Evolutionary conservation across 2,113 vertebrate genomes (phyloP).

Genomic region (Thinocorus orbignyianus): DNA sequence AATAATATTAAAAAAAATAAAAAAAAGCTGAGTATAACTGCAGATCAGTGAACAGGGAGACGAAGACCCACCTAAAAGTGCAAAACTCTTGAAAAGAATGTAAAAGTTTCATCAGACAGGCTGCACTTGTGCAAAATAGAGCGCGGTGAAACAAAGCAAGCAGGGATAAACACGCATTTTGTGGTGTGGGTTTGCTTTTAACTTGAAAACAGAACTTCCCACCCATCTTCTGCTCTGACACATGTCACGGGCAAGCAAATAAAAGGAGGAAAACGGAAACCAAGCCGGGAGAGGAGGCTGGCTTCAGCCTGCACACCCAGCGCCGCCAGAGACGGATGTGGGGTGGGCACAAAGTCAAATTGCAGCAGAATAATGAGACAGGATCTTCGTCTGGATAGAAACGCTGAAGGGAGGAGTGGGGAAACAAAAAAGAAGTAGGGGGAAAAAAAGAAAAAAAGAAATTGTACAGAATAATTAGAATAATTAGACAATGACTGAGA

Average conservation of each 20-base stretch:
- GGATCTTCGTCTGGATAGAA: neutral
- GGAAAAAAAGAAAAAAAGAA: neutral
- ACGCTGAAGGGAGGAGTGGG: neutral
- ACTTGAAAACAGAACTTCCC: neutral
- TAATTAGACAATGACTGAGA: neutral
- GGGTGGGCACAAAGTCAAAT: neutral
- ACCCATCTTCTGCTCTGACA: neutral
- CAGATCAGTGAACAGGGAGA: neutral
- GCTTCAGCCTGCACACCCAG: neutral
- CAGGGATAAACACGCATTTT: neutral
- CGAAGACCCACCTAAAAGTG: neutral
- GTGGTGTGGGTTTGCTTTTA: neutral
- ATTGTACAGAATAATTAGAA: neutral
- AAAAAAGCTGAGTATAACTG: neutral
- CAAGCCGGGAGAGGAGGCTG: neutral
- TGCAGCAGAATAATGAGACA: neutral
- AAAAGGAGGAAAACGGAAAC: slow-evolving; percentile 15
- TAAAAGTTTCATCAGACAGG: neutral
- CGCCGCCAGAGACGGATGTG: neutral
- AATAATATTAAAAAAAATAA: neutral
- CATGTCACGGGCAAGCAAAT: neutral
- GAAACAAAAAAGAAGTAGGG: neutral
- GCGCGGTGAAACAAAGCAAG: neutral
- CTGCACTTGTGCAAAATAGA: neutral
- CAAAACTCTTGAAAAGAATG: neutral